Base-by-base conservation (phyloP, 2,888 invertebrate genomes). In the Listrodromus nycthemerus region DNA sequence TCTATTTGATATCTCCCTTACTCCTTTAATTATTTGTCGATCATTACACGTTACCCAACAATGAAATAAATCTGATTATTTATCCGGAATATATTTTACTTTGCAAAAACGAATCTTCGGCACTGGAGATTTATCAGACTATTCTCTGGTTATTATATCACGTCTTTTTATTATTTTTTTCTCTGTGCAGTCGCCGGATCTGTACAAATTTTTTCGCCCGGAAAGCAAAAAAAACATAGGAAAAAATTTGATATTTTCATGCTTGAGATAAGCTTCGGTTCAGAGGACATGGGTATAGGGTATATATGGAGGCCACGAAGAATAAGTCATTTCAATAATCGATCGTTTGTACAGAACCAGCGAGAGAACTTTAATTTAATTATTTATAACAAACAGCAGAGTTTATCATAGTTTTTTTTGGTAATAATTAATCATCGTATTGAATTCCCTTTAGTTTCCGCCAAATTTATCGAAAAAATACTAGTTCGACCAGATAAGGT, bases 351-450 rank as follows among this genome's bases (percentile, higher is more conserved):
- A 74, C 77, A 74, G 65, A 84, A 73, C 58, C 74, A 55, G 55
- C 70, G 77, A 73, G 50, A 58, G 37, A 16, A 50, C 30, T 71
- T 66, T 71, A 79, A 41, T 66, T 48, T 33, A 19, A 63, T 78
- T 8, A 19, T 67, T 52, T 65, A 45, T 77, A 70, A 73, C 52
- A 69, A 73, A 52, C 73, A 80, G 30, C 76, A 74, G 55, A 85
- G 58, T 77, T 65, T 71, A 78, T 84, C 77, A 86, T 85, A 87
- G 81, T 61, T 30, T 37, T 55, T 13, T 19, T 71, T 33, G 8
- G 19, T 52, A 24, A 67, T 19, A 19, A 50, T 61, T 16, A 27
- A 61, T 61, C 13, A 27, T 7, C 58, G 27, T 27, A 27, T 61
- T 30, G 30, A 61, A 13, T 30, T 52, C 16, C 1, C n/a, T 45